Evolutionary conservation across 1,140 invertebrate species (phyloP), one percentile per base, ranked within the genome.

Genomic region (Galleria mellonella): DNA sequence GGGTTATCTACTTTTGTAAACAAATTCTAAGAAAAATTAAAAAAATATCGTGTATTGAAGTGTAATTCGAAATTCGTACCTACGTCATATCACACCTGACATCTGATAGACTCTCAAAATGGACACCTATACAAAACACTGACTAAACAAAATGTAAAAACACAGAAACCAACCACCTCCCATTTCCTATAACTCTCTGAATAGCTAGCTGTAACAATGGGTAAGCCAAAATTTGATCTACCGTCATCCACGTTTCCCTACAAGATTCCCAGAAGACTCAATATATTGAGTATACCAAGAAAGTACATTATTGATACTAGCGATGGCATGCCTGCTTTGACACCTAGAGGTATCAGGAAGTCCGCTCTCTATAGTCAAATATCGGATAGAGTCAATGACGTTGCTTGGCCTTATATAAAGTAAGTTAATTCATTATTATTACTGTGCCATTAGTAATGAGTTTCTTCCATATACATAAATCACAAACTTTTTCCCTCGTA

Each of bases 351-450:
- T 0, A 61, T 81, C 11, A 41, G 76, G 12, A 67, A 62, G 15
- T 83, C 81, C 1, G 81, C 81, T 0, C 11, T 82, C 0, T 52
- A 52, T 9, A 50, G 47, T 0, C 56, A 52, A 0, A 36, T 59
- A 10, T 50, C 63, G 1, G 81, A 84, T 12, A 64, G 81, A 50
- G 62, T 81, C 0, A 66, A 70, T 28, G 81, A 84, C 14, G 71
- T 56, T 4, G 57, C 75, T 0, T 82, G 66, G 69, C 81, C 81
- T 0, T 78, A 73, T 47, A 36, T 73, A 33, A 55, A 74, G 77
- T 82, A 54, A 60, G 67, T 58, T 3, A 2, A 23, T 2, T 23
- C 6, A 23, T 2, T 6, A 23, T 3, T 23, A 23, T 23, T 23
- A 44, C 32, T 23, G 11, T 33, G 4, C n/a, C n/a, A n/a, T n/a